A percentile compares a stretch with the other conserved stretches of the same genome.
Evolutionary conservation across 2,113 vertebrate genomes (phyloP).

Genomic region (Chionodraco myersi): DNA sequence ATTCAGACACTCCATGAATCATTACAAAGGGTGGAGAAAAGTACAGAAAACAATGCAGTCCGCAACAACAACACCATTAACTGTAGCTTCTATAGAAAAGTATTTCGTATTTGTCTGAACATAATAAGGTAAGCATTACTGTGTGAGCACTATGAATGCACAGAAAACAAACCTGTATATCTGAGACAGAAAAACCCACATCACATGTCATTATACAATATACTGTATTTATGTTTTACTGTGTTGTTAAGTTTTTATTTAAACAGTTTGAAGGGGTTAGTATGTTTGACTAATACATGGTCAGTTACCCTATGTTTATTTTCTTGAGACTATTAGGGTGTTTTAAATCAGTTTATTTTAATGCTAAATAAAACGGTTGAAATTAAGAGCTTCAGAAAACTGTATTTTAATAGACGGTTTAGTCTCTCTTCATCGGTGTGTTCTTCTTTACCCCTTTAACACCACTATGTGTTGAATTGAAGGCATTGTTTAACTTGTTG

Average conservation of each 20-base stretch:
- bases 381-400: background rate
- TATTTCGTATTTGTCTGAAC: background rate
- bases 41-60: background rate
- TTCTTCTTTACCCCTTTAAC: background rate
- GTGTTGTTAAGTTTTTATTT: background rate
- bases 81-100: background rate
- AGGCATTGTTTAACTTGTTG: background rate
- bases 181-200: no score
- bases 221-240: background rate
- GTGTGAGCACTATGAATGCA: background rate
- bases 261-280: background rate
- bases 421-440: background rate
- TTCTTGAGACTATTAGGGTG: background rate
- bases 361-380: background rate
- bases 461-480: background rate
- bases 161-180: no score
- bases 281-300: background rate
- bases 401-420: background rate
- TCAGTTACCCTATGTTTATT: background rate
- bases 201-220: background rate
- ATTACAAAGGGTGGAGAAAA: background rate
- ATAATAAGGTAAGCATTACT: background rate
- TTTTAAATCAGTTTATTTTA: background rate
- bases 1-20: constrained; percentile 10
- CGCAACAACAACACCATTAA: no score